Base-by-base conservation (phyloP, 2,888 invertebrate genomes). In the Allacma fusca region DNA sequence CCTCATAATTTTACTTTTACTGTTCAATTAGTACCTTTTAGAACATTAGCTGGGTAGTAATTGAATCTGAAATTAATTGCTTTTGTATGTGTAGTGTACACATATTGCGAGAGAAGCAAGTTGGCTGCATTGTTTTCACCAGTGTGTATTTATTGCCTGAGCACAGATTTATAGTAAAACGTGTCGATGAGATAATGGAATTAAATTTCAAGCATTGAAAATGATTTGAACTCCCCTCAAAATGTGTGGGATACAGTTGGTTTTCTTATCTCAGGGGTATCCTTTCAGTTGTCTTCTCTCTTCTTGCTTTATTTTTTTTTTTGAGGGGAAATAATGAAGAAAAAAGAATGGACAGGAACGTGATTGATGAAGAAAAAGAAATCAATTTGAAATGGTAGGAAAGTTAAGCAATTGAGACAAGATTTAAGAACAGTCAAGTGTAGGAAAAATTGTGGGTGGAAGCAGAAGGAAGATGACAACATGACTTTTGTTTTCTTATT, bases 401-500 rank as follows among this genome's bases (percentile, higher is more conserved):
- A n/a, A 62, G 23, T 62, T 62, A 26, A 62, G 24, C 2, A 62
- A 62, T 62, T 62, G 62, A 62, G 62, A 12, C 9, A 62, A 4
- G 62, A 62, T 34, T 34, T 34, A 24, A 24, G 62, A 62, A 62
- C 2, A 26, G 62, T 23, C 12, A 62, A 23, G 62, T 62, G 62
- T 62, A 69, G 29, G 21, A 34, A 40, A 69, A 69, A 23, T 69
- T 40, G 34, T 40, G 40, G 40, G 68, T 23, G 13, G 29, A n/a
- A 65, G 19, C 12, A 28, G 26, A 24, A 69, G 68, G 34, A 69
- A 69, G 68, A 40, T 69, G 40, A 69, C 34, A 44, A 28, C 64
- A 65, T 74, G 74, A 73, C 74, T 74, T 74, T 74, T 74, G 74
- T 74, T 74, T 74, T 74, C 72, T 67, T 40, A 65, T 65, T 62